Conservation (phyloP, 2,888 invertebrate genomes). For the Coecobrya sp. region DNA sequence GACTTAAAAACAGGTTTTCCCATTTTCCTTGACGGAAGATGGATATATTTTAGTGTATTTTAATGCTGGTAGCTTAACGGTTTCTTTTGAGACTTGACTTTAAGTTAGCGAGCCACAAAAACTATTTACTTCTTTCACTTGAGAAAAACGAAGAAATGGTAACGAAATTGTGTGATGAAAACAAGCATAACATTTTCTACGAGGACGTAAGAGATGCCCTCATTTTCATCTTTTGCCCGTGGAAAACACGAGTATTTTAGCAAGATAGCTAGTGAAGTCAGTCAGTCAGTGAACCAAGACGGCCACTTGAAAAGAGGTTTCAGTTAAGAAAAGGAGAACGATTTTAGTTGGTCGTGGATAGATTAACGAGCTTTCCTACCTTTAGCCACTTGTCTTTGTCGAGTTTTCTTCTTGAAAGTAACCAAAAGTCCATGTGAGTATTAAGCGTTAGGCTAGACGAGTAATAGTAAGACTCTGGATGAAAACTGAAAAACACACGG, state of each 20-base stretch:
- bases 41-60: slow-evolving; percentile 50
- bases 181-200: slow-evolving; percentile 36
- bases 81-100: slow-evolving; percentile 44
- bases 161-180: slow-evolving; percentile 56
- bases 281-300: slow-evolving; percentile 70
- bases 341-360: slow-evolving; percentile 63
- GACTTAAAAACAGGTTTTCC: not conserved
- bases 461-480: not conserved
- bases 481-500: slow-evolving; percentile 34
- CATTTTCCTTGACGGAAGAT: slow-evolving; percentile 19
- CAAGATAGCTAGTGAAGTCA: slow-evolving; percentile 42
- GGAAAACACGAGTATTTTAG: slow-evolving; percentile 27
- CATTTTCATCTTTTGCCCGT: slow-evolving; percentile 27
- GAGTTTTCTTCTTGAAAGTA: slow-evolving; percentile 47
- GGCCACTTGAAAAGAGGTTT: slow-evolving; percentile 69
- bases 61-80: slow-evolving; percentile 49
- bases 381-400: slow-evolving; percentile 74
- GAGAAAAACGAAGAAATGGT: slow-evolving; percentile 24
- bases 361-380: slow-evolving; percentile 72
- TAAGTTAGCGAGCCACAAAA: slow-evolving; percentile 29
- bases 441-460: not conserved
- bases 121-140: slow-evolving; percentile 43
- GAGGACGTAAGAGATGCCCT: not conserved
- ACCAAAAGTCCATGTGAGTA: slow-evolving; percentile 36
- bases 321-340: slow-evolving; percentile 33